These are phyloP conservation scores for Dendropsophus ebraccatus DNA, from an alignment of 2,113 vertebrate genomes.

Conservation along the genomic window DNA sequence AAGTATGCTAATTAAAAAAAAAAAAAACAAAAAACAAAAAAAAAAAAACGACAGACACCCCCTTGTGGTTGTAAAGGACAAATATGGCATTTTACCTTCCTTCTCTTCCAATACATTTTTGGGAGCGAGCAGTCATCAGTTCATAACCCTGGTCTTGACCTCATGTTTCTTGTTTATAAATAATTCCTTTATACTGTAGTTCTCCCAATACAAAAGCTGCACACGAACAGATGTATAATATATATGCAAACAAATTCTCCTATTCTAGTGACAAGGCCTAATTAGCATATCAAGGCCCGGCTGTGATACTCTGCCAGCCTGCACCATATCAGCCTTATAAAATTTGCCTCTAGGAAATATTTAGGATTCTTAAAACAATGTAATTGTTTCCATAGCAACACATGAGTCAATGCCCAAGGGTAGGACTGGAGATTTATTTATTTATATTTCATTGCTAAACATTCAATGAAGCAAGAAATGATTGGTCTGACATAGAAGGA, in stretches of 20 bases:
- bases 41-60: no score
- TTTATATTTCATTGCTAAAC: constrained; percentile 18
- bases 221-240: not conserved
- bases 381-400: constrained; percentile 54
- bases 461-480: constrained; percentile 58
- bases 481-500: constrained; percentile 26
- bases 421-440: constrained; percentile 8
- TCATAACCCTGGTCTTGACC: not conserved
- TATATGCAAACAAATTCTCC: not conserved
- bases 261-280: not conserved
- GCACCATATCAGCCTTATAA: not conserved
- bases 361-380: constrained; percentile 42
- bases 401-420: not conserved
- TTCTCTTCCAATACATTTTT: not conserved
- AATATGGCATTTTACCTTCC: not conserved
- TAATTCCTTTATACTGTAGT: not conserved
- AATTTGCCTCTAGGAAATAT: constrained; percentile 20
- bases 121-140: no score
- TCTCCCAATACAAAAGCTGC: not conserved
- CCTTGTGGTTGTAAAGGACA: not conserved
- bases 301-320: not conserved
- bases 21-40: no score
- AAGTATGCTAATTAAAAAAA: no score
- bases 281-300: constrained; percentile 7
- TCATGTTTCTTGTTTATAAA: not conserved